Conservation (phyloP, 2,888 invertebrate genomes). For the Helicoverpa assulta region DNA sequence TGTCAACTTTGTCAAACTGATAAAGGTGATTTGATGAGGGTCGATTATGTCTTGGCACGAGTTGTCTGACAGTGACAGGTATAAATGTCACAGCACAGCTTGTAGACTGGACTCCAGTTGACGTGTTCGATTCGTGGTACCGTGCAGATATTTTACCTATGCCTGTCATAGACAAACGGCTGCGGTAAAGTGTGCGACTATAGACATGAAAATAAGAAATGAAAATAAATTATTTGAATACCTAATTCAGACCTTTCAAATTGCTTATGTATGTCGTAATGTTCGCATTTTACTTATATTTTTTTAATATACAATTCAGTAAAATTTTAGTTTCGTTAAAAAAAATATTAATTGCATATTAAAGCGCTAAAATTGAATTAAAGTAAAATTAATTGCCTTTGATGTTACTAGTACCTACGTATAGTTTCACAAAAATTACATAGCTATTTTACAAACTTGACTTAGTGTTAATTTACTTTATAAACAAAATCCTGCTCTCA, state of each 20-base stretch:
- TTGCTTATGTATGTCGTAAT: slow-evolving; percentile 6
- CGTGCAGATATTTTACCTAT: slow-evolving; percentile 52
- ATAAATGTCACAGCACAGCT: slow-evolving; percentile 49
- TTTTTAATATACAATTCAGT: too few species aligned
- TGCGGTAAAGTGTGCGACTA: slow-evolving; percentile 32
- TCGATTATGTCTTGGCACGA: slow-evolving; percentile 18
- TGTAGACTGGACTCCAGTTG: slow-evolving; percentile 36
- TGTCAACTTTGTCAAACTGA: neutral
- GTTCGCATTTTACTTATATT: neutral
- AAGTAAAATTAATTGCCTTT: too few species aligned
- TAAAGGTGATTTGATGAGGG: slow-evolving; percentile 30
- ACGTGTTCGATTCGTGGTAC: slow-evolving; percentile 37
- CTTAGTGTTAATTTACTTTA: too few species aligned
- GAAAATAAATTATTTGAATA: slow-evolving; percentile 12
- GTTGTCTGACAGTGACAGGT: slow-evolving; percentile 51
- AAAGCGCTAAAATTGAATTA: too few species aligned
- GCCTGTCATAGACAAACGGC: slow-evolving; percentile 38
- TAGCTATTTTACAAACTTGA: too few species aligned
- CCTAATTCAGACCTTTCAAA: neutral
- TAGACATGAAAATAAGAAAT: slow-evolving; percentile 13
- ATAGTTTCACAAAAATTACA: too few species aligned
- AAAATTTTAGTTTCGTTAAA: too few species aligned
- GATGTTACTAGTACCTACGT: too few species aligned
- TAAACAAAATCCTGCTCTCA: too few species aligned
- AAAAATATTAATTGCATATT: too few species aligned